Evolutionary conservation across 2,797 vertebrate species (phyloP).

Genomic region (Pelobates cultripes): DNA sequence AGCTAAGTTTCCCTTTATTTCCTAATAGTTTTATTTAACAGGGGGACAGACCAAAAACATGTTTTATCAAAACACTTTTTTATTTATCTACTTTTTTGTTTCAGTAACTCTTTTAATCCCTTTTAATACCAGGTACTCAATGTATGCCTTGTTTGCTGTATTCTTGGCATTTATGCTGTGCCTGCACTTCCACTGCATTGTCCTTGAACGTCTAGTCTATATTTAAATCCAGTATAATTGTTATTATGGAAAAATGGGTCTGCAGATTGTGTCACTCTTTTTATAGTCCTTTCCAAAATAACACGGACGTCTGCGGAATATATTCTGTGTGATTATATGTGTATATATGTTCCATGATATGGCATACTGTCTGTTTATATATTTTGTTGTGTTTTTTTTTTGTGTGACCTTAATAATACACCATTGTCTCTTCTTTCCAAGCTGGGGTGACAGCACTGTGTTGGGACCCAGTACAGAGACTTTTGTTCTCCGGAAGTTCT

Average conservation of each 20-base stretch:
- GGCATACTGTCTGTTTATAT: too few species aligned
- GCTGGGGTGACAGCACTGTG: constrained; percentile 93
- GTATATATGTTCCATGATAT: too few species aligned
- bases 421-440: constrained; percentile 58
- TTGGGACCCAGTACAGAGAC: constrained; percentile 91
- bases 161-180: neutral
- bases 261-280: neutral
- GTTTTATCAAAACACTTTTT: too few species aligned
- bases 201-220: neutral
- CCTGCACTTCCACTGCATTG: neutral
- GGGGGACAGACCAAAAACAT: too few species aligned
- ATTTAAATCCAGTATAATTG: neutral
- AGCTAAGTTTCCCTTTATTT: too few species aligned
- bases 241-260: neutral
- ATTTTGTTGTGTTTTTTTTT: too few species aligned
- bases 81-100: too few species aligned
- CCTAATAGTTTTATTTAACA: too few species aligned
- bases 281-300: too few species aligned
- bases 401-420: too few species aligned
- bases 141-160: neutral
- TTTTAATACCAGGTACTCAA: neutral
- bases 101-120: neutral
- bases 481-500: constrained; percentile 94
- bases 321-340: too few species aligned
- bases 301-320: too few species aligned